Evolutionary conservation across 2,797 vertebrate genomes (phyloP).

Genomic region (Manis crassicaudata): DNA sequence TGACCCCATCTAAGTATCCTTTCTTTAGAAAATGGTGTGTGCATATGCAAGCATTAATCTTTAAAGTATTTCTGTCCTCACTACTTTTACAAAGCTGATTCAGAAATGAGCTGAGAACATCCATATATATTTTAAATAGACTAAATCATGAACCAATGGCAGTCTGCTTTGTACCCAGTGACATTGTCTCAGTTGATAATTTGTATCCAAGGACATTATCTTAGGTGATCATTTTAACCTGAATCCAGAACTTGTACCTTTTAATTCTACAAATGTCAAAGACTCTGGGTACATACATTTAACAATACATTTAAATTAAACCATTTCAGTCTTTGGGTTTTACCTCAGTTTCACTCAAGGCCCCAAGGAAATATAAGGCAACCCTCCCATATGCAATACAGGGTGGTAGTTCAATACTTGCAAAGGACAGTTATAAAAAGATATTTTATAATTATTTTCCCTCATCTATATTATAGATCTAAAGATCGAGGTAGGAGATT

Average conservation of each 20-base stretch:
- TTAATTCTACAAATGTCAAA: neutral
- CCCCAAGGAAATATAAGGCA: neutral
- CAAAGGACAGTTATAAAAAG: neutral
- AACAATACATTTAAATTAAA: neutral
- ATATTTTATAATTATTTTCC: neutral
- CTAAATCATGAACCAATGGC: neutral
- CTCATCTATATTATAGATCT: neutral
- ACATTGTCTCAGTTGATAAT: neutral
- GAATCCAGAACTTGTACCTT: neutral
- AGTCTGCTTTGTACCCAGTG: neutral
- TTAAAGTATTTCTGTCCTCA: conserved; percentile 19
- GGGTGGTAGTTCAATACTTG: neutral
- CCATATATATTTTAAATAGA: conserved; percentile 30
- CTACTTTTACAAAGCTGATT: conserved; percentile 35
- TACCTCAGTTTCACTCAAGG: neutral
- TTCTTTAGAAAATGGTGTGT: conserved; percentile 41
- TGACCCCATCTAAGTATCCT: neutral
- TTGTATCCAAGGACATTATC: neutral
- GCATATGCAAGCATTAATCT: neutral
- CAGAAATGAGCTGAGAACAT: neutral
- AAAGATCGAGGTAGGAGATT: neutral
- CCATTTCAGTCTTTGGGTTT: neutral
- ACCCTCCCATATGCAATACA: neutral
- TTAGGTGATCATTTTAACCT: conserved; percentile 28
- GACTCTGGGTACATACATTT: neutral